Evolutionary conservation across 2,113 vertebrate species (phyloP).

Genomic region (Xyliphius kryptos): DNA sequence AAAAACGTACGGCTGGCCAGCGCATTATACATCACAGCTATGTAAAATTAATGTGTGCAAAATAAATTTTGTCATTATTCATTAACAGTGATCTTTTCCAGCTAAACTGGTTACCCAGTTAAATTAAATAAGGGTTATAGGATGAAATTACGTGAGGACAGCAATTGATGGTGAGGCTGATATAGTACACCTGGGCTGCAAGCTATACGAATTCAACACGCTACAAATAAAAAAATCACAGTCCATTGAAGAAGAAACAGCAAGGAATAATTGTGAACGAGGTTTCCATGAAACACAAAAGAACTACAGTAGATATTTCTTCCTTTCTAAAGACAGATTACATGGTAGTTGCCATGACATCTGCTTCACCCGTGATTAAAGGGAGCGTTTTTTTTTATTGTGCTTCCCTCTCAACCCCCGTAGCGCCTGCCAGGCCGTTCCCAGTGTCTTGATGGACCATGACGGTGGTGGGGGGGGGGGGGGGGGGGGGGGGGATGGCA

Average conservation of each 20-base stretch:
- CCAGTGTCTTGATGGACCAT: constrained; percentile 41
- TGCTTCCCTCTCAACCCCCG: constrained; percentile 46
- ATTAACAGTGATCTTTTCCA: constrained; percentile 46
- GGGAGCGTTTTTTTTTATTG: constrained; percentile 39
- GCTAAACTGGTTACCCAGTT: constrained; percentile 44
- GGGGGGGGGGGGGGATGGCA: constrained; percentile 41
- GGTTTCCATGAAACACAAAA: constrained; percentile 33
- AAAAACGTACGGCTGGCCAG: constrained; percentile 41
- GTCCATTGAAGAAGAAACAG: no score
- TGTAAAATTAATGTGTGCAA: constrained; percentile 45
- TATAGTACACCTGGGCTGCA: constrained; percentile 30
- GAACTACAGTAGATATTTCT: constrained; percentile 42
- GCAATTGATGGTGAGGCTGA: constrained; percentile 41
- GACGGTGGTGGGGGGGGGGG: constrained; percentile 35
- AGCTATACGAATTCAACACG: background rate
- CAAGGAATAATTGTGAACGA: constrained; percentile 10
- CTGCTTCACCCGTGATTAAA: constrained; percentile 48
- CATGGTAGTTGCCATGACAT: constrained; percentile 52
- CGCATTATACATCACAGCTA: constrained; percentile 38
- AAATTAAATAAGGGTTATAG: constrained; percentile 41
- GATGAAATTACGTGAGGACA: constrained; percentile 40
- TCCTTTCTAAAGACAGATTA: constrained; percentile 41
- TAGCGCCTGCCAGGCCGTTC: constrained; percentile 47
- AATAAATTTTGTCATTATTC: constrained; percentile 40
- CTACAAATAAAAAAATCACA: no score